Base-by-base conservation (phyloP, 2,113 vertebrate genomes). In the Anarrhichthys ocellatus region DNA sequence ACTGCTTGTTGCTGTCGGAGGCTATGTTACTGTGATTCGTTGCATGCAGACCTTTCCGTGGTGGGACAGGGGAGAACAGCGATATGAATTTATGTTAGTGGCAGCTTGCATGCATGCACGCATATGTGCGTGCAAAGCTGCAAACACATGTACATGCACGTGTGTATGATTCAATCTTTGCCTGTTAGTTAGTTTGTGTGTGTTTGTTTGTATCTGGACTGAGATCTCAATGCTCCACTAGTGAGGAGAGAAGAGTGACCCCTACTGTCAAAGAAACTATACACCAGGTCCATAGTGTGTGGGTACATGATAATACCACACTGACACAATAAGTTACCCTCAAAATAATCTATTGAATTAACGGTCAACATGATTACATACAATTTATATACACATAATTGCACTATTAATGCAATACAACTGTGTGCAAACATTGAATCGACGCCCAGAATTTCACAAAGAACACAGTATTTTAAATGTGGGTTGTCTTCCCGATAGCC, bases 201-300 rank as follows among this genome's bases (percentile, higher is more conserved):
- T 81, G 63, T 78, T 15, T 63, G 38, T 76, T 72, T 79, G 15
- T 78, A 56, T 70, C 18, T 76, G 40, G 44, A 56, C 79, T 71
- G 27, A 66, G 67, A 80, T 85, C 73, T 74, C 46, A 76, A 69
- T 68, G 52, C 20, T 74, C 9, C 61, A 79, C 56, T 2, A 68
- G 87, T 70, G 75, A 90, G 94, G 91, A 94, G 92, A 88, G 89
- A 94, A 95, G 91, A 93, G 91, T 93, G 95, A 95, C 95, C 94
- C 91, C 95, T 96, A 93, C 94, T 95, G 94, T 90, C 79, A 66
- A 63, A 90, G 81, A 73, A 64, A 56, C 58, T 65, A 58, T 61
- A 91, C 78, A 86, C 74, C 84, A 80, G 29, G 69, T 68, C 11
- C 15, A 17, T 2, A 15, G 48, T 48, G 32, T 62, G 54, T 61